phyloP scores from a whole-genome alignment of 2,113 vertebrate species.

The Colossoma macropomum region DNA sequence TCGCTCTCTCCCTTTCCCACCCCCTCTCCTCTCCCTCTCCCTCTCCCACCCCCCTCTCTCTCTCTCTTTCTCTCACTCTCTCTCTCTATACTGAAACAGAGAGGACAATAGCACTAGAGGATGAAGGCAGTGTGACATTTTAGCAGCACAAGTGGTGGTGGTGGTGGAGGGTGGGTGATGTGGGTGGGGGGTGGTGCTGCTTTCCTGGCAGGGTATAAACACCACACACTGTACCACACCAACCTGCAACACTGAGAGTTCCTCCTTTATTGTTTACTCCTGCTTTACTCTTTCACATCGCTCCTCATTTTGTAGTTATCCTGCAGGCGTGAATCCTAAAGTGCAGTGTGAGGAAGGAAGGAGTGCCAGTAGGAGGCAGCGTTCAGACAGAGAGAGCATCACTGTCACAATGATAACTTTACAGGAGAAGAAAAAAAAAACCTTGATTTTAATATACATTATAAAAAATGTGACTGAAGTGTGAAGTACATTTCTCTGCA shows the following conservation, averaged over 20 bases:
- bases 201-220: background rate
- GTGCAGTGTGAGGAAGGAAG: too few relatives aligned
- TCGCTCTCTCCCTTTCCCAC: background rate
- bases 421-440: too few relatives aligned
- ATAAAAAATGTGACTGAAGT: too few relatives aligned
- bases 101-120: background rate
- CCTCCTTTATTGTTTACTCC: background rate
- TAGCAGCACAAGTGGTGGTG: background rate
- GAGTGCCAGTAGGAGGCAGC: too few relatives aligned
- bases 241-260: background rate
- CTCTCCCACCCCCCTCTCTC: background rate
- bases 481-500: too few relatives aligned
- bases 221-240: background rate
- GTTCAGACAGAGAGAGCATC: too few relatives aligned
- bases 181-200: background rate
- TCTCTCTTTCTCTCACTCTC: background rate
- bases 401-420: too few relatives aligned
- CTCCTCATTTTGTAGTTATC: background rate
- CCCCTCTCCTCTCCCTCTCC: background rate
- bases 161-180: background rate
- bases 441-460: too few relatives aligned
- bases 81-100: background rate
- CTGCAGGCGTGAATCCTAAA: slow-evolving; percentile 1
- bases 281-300: background rate
- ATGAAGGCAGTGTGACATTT: background rate